These are phyloP conservation scores for Hetaerina americana DNA, from an alignment of 1,140 invertebrate species.

Conservation along the genomic window DNA sequence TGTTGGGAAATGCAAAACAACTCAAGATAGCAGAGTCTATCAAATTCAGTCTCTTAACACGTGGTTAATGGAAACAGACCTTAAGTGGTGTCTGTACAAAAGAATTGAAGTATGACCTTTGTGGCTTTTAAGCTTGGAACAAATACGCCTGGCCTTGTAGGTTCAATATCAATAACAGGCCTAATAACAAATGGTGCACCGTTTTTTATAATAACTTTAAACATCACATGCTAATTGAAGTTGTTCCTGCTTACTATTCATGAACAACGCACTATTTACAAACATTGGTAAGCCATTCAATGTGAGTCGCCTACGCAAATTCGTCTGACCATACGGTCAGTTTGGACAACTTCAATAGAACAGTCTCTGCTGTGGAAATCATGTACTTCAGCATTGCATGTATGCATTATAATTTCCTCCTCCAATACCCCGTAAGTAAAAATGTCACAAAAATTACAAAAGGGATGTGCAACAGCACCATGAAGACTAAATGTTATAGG, in stretches of 20 bases:
- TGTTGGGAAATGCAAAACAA: not conserved
- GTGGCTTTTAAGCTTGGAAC: not conserved
- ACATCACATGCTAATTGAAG: not conserved
- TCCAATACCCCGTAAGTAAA: slow-evolving; percentile 6
- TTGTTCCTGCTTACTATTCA: slow-evolving; percentile 10
- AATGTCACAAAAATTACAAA: slow-evolving; percentile 1
- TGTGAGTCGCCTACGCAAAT: slow-evolving; percentile 13
- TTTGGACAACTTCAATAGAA: slow-evolving; percentile 9
- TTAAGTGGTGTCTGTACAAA: not conserved
- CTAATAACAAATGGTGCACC: slow-evolving; percentile 3
- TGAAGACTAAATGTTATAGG: not conserved
- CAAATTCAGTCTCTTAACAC: not conserved
- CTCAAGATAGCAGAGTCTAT: not conserved
- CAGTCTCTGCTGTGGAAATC: not conserved
- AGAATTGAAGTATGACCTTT: not conserved
- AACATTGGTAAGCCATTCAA: slow-evolving; percentile 14
- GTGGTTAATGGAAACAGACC: not conserved
- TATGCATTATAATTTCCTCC: slow-evolving; percentile 4
- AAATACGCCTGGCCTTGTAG: not conserved
- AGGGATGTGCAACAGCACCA: slow-evolving; percentile 1
- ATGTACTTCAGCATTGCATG: slow-evolving; percentile 4
- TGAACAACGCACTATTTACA: slow-evolving; percentile 14
- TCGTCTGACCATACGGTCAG: slow-evolving; percentile 5
- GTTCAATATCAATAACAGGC: not conserved
- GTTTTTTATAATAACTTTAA: slow-evolving; percentile 1